phyloP scores from a whole-genome alignment of 35 echinoderm and acorn worm species.

The Holothuria glaberrima region DNA sequence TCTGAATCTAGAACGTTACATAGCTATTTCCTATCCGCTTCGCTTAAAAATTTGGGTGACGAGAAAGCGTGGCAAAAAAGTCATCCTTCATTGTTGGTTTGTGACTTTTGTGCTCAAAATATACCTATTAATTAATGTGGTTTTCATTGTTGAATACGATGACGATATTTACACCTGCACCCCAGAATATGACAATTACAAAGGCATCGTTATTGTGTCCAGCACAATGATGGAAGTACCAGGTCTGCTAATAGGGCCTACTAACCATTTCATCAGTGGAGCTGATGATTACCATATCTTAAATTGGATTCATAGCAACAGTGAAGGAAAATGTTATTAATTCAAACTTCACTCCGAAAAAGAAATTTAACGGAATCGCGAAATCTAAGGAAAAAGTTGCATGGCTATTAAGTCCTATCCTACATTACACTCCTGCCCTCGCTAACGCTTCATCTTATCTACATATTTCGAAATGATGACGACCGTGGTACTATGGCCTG shows the following conservation, averaged over 20 bases:
- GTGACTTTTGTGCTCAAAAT: neutral
- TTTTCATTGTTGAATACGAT: neutral
- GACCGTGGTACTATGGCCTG: neutral
- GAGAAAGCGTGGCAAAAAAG: neutral
- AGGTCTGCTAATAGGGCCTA: neutral
- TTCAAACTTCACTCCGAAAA: neutral
- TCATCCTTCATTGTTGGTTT: slow-evolving; percentile 11
- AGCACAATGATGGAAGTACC: neutral
- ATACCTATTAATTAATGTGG: neutral
- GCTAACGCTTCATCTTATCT: neutral
- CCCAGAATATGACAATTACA: neutral
- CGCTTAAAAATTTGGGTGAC: slow-evolving; percentile 26
- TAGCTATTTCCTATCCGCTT: slow-evolving; percentile 17
- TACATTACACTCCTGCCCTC: neutral
- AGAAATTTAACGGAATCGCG: neutral
- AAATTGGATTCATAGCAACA: neutral
- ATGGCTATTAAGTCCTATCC: neutral
- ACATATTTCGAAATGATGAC: neutral
- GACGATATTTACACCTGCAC: neutral
- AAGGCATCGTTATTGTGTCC: neutral
- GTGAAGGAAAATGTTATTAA: neutral
- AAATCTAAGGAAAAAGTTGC: neutral
- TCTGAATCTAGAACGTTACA: slow-evolving; percentile 24
- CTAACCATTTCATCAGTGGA: neutral
- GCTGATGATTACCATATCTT: neutral